Percentiles rank a stretch among this genome's conserved stretches.
Conservation (phyloP, 2,888 invertebrate genomes). For the Eupsilia transversa region DNA sequence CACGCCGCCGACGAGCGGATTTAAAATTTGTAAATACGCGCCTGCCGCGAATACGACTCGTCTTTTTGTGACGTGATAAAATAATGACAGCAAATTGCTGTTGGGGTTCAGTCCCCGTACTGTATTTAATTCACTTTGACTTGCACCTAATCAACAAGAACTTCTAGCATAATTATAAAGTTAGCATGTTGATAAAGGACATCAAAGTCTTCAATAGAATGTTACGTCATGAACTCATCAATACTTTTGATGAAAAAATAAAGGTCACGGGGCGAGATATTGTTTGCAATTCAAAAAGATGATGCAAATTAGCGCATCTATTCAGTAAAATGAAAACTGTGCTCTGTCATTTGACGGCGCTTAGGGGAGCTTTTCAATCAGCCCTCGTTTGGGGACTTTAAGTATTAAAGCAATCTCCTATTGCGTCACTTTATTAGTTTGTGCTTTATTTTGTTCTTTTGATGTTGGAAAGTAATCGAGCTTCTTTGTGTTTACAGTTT, state of each 20-base stretch:
- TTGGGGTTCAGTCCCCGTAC: conserved; percentile 57
- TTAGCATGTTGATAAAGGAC: conserved; percentile 20
- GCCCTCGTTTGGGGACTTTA: conserved; percentile 86
- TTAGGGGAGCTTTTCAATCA: conserved; percentile 87
- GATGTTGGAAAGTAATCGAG: conserved; percentile 85
- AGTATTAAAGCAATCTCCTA: conserved; percentile 88
- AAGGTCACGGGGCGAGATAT: conserved; percentile 61
- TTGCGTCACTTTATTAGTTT: conserved; percentile 89
- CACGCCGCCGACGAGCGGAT: conserved; percentile 77
- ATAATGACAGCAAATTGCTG: conserved; percentile 82
- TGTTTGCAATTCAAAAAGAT: conserved; percentile 76
- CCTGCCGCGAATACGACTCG: conserved; percentile 76
- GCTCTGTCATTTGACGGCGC: conserved; percentile 83
- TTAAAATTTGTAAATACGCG: conserved; percentile 82
- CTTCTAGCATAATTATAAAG: conserved; percentile 47
- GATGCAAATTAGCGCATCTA: conserved; percentile 90
- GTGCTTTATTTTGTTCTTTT: conserved; percentile 87
- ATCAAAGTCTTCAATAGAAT: conserved; percentile 19
- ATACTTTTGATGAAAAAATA: conserved; percentile 45
- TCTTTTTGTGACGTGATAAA: conserved; percentile 83
- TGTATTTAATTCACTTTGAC: conserved; percentile 52
- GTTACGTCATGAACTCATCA: conserved; percentile 33
- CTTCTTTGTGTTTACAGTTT: conserved; percentile 76
- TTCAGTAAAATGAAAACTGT: conserved; percentile 86
- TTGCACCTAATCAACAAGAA: conserved; percentile 43